phyloP scores from a whole-genome alignment of 1,140 invertebrate species.

The Trachelipus rathkii region DNA sequence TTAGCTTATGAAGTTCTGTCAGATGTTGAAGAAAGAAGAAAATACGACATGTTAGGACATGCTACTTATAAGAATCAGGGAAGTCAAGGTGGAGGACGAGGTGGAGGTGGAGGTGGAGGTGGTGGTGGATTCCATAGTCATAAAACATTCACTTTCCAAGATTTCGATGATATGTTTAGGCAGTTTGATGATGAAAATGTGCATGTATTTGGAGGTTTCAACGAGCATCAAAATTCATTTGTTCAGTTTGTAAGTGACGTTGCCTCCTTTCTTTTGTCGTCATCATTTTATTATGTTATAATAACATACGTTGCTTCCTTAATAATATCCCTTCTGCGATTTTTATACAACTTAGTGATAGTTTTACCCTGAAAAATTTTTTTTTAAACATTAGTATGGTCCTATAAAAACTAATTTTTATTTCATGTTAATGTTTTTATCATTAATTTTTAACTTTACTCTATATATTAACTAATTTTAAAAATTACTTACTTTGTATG shows the following conservation, averaged over 20 bases:
- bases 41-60: neutral
- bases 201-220: neutral
- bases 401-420: too few species aligned
- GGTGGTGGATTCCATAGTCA: neutral
- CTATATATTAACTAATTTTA: too few species aligned
- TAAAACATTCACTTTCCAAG: neutral
- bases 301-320: neutral
- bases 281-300: neutral
- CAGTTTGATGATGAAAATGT: neutral
- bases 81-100: neutral
- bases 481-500: too few species aligned
- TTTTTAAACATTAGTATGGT: too few species aligned
- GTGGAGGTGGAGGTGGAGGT: neutral
- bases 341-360: too few species aligned
- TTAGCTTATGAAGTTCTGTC: neutral
- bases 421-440: too few species aligned
- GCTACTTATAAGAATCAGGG: neutral
- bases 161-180: neutral
- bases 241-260: conserved; percentile 1
- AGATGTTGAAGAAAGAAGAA: neutral
- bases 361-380: too few species aligned
- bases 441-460: too few species aligned
- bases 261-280: neutral
- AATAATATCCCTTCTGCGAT: too few species aligned
- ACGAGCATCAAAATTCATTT: neutral